Evolutionary conservation across 2,797 vertebrate species (phyloP), one percentile per base, ranked within the genome.

Genomic region (Somateria mollissima): DNA sequence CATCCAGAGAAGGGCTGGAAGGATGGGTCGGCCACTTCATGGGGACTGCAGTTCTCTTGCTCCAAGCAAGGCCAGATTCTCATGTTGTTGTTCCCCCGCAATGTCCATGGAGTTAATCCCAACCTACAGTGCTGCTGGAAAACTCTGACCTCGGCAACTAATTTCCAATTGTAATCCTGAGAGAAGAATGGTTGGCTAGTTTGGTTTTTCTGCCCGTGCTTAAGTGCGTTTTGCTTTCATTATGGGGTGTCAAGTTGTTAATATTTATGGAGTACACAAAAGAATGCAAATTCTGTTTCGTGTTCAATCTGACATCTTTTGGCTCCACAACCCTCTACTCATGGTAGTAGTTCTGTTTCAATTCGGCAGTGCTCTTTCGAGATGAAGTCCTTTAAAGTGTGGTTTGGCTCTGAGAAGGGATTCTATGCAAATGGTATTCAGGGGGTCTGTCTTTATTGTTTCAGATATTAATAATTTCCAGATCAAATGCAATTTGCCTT

Each of bases 381-480:
- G 94, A 96, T 83, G 90, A 89, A 89, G 90, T 95, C 58, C 93
- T 94, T 92, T 62, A 83, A 91, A 96, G 54, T 84, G 96, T 92
- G 96, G 94, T 96, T 97, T 96, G 95, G 92, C 96, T 94, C 90
- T 32, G 75, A 89, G 75, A 86, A 90, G 45, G 67, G 58, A 62
- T 94, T 95, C 91, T 93, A 66, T 87, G 86, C 91, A 94, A 95
- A 94, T 62, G 88, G 86, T 92, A 66, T 96, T 89, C 78, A 76
- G 70, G 90, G 69, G 82, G 72, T 66, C 73, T 93, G 89, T 45
- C 87, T 94, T 96, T 96, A 90, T 96, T 95, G 88, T 95, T 87
- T 94, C 84, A 87, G 90, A 95, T 96, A 97, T 96, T 97, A 96
- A 96, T 95, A 96, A 96, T 96, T 96, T 97, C 96, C 95, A 96